Evolutionary conservation across 2,113 vertebrate genomes (phyloP).

Genomic region (Vulpes lagopus): DNA sequence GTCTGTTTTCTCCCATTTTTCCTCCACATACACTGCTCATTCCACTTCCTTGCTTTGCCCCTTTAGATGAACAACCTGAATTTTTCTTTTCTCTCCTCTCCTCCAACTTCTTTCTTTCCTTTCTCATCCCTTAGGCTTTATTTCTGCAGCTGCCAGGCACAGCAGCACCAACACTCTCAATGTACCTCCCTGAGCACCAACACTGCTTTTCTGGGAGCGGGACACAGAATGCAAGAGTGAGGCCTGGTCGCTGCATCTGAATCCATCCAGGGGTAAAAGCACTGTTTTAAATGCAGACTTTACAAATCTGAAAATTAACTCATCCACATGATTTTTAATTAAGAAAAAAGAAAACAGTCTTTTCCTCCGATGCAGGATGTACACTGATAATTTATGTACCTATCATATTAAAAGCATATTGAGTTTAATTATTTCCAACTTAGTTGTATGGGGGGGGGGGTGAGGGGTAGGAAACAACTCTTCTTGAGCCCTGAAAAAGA

Average conservation of each 20-base stretch:
- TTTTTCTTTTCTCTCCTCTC: neutral
- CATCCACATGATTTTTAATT: neutral
- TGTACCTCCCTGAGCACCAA: neutral
- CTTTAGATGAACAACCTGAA: neutral
- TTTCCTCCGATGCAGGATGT: neutral
- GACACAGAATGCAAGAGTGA: neutral
- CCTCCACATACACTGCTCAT: neutral
- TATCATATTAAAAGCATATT: constrained; percentile 43
- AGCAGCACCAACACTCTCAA: neutral
- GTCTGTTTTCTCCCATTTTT: neutral
- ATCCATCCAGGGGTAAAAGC: neutral
- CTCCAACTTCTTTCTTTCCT: neutral
- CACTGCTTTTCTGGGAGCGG: neutral
- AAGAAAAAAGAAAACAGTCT: neutral
- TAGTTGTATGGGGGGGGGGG: neutral
- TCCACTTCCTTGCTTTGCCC: neutral
- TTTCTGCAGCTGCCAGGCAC: neutral
- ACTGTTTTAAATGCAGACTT: neutral
- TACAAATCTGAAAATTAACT: neutral
- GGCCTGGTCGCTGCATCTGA: neutral
- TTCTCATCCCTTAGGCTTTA: neutral
- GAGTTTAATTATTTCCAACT: neutral
- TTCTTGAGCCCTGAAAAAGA: neutral
- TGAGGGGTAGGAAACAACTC: neutral
- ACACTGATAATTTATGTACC: neutral